Evolutionary conservation across 2,888 invertebrate genomes (phyloP).

Genomic region (Acanthoscelides obtectus): DNA sequence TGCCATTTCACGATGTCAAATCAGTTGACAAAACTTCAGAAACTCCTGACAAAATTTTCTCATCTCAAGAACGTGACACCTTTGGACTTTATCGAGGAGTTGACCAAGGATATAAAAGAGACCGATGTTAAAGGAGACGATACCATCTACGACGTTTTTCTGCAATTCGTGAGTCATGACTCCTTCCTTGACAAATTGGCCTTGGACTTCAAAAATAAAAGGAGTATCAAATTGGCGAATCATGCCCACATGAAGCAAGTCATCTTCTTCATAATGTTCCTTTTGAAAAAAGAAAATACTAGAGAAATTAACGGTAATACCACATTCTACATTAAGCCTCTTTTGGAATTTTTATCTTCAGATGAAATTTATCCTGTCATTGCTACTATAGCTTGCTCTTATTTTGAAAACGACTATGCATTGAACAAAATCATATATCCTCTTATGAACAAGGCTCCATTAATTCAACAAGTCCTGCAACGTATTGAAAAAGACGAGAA

Average conservation of each 20-base stretch:
- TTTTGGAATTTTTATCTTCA: slow-evolving; percentile 48
- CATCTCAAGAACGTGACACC: slow-evolving; percentile 21
- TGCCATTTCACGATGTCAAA: slow-evolving; percentile 23
- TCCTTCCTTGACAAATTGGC: slow-evolving; percentile 28
- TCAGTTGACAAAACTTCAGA: slow-evolving; percentile 23
- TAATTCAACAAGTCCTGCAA: slow-evolving; percentile 17
- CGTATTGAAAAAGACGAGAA: neutral
- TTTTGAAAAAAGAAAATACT: slow-evolving; percentile 29
- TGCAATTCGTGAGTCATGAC: slow-evolving; percentile 31
- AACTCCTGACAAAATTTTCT: slow-evolving; percentile 26
- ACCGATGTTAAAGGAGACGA: slow-evolving; percentile 16
- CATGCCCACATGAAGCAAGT: slow-evolving; percentile 24
- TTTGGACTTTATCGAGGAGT: slow-evolving; percentile 28
- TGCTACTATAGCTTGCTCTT: slow-evolving; percentile 48
- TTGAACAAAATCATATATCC: slow-evolving; percentile 51
- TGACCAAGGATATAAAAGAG: slow-evolving; percentile 7
- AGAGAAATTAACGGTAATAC: slow-evolving; percentile 27
- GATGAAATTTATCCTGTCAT: slow-evolving; percentile 49
- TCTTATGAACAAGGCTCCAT: slow-evolving; percentile 40
- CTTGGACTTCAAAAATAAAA: slow-evolving; percentile 22
- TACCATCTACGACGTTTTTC: slow-evolving; percentile 14
- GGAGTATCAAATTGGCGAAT: slow-evolving; percentile 23
- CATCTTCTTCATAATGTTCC: slow-evolving; percentile 34
- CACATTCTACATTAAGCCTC: slow-evolving; percentile 21
- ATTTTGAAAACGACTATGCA: slow-evolving; percentile 52